Base-by-base conservation (phyloP, 2,797 vertebrate species). In the Bradypus variegatus region DNA sequence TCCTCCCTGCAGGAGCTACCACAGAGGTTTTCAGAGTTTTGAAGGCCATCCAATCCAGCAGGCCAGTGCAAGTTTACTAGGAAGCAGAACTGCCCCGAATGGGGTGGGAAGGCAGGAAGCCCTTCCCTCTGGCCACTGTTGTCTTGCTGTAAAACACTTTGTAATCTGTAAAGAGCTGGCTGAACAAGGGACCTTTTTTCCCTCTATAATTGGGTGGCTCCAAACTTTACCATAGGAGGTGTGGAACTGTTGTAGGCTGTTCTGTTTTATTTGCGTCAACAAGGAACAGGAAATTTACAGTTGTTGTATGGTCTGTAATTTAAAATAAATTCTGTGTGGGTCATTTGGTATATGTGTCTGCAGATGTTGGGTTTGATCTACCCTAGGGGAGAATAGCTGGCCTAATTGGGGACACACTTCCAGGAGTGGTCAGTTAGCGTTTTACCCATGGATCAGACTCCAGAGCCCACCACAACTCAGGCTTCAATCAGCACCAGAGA, bases 141-240 rank as follows among this genome's bases (percentile, higher is more conserved):
- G 38, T 83, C 48, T 85, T 38, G 64, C 84, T 95, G 41, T 80
- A 69, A 69, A 86, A 93, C 58, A 62, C 67, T 88, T 80, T 36
- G 48, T 72, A 79, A 76, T 86, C 76, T 36, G 58, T 79, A 45
- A 92, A 92, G 73, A 70, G 31, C 85, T 41, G 25, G 50, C 87
- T 55, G 53, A 72, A 89, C 19, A 5, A 21, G 31, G 81, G 86
- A 41, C 48, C 38, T 33, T 73, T 65, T n/a, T 5, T 48, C 38
- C 58, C 50, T 23, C 72, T 79, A 76, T 79, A 78, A 87, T 86
- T 86, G 79, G 79, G 70, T 58, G 38, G n/a, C 81, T 88, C 85
- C 83, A 67, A 81, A 86, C 65, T 82, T 87, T 75, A 64, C 86
- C 58, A 33, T 29, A 88, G 33, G 80, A 77, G 86, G 53, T 55